Evolutionary conservation across 2,888 invertebrate species (phyloP).

Genomic region (Scotopteryx bipunctaria): DNA sequence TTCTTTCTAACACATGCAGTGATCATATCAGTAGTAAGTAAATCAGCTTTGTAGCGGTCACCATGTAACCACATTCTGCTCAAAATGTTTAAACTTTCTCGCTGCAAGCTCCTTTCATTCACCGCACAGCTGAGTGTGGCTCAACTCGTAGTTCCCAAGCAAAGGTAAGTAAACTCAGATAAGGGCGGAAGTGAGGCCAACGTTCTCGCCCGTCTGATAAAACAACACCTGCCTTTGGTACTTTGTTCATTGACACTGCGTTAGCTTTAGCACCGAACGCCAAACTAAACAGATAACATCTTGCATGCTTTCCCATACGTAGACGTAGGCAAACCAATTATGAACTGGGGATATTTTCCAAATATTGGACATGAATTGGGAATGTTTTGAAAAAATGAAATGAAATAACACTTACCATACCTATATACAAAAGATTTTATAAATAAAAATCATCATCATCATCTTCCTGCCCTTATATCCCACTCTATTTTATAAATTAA

Average conservation of each 20-base stretch:
- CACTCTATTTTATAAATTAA: too few species aligned
- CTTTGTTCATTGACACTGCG: conserved; percentile 43
- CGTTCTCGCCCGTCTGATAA: conserved; percentile 66
- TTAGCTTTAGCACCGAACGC: conserved; percentile 31
- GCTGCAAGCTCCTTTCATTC: conserved; percentile 24
- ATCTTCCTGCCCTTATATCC: too few species aligned
- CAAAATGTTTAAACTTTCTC: conserved; percentile 14
- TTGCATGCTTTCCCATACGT: conserved; percentile 10
- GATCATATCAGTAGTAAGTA: background rate
- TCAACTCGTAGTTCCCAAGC: conserved; percentile 64
- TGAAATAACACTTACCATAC: too few species aligned
- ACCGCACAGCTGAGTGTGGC: conserved; percentile 49
- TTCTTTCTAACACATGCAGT: too few species aligned
- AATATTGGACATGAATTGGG: conserved; percentile 3
- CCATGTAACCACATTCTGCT: conserved; percentile 10
- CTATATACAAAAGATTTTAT: too few species aligned
- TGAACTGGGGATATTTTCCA: background rate
- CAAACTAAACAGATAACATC: conserved; percentile 32
- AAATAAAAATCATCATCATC: too few species aligned
- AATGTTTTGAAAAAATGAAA: too few species aligned
- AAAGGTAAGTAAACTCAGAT: conserved; percentile 72
- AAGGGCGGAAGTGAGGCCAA: conserved; percentile 78
- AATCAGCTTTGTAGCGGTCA: conserved; percentile 3
- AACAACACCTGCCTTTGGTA: conserved; percentile 66
- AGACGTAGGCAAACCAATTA: too few species aligned